Conservation (phyloP, 1,140 invertebrate genomes). For the Cataglyphis hispanica region DNA sequence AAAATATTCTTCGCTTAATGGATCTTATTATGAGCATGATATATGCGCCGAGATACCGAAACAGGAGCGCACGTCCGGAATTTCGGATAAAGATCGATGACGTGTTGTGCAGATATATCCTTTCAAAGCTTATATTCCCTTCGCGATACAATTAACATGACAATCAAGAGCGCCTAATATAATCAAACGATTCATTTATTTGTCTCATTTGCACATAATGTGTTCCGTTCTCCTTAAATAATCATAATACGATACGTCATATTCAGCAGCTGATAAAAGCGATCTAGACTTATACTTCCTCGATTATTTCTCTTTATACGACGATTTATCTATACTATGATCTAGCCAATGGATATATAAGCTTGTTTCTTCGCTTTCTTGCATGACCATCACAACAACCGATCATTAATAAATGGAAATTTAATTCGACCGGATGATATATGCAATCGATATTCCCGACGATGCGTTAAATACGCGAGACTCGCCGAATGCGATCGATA, state of each 20-base stretch:
- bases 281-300: conserved; percentile 23
- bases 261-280: neutral
- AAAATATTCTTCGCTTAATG: conserved; percentile 29
- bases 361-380: conserved; percentile 41
- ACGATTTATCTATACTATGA: conserved; percentile 46
- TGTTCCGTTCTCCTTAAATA: conserved; percentile 27
- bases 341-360: conserved; percentile 70
- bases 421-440: conserved; percentile 36
- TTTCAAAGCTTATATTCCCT: neutral
- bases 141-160: conserved; percentile 33
- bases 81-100: conserved; percentile 39
- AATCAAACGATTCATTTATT: conserved; percentile 21
- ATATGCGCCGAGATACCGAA: conserved; percentile 24
- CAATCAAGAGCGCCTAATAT: conserved; percentile 34
- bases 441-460: neutral
- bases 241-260: conserved; percentile 28
- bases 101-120: conserved; percentile 9
- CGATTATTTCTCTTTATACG: conserved; percentile 28
- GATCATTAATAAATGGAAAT: conserved; percentile 75
- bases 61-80: neutral
- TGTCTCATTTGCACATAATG: conserved; percentile 48
- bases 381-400: neutral
- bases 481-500: neutral
- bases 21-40: conserved; percentile 26
- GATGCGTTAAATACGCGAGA: neutral